Evolutionary conservation across 2,113 vertebrate species (phyloP).

Genomic region (Gymnobelideus leadbeateri): DNA sequence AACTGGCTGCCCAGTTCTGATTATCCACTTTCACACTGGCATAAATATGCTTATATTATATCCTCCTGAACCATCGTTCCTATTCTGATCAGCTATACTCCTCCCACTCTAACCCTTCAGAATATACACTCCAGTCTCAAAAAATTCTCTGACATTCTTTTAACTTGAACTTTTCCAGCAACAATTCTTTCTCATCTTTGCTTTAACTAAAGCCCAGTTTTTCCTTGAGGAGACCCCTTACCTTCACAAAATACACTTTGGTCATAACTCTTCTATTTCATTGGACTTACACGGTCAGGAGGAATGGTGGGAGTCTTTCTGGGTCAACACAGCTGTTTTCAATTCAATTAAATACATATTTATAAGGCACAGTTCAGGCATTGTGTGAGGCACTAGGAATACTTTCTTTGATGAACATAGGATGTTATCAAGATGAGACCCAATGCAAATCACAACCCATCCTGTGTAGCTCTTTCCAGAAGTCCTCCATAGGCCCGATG

Average conservation of each 20-base stretch:
- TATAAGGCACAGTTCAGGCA: not conserved
- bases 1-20: not conserved
- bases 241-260: not conserved
- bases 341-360: not conserved
- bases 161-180: not conserved
- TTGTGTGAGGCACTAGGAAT: not conserved
- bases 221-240: not conserved
- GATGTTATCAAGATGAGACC: not conserved
- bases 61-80: not conserved
- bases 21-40: not conserved
- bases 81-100: not conserved
- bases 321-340: not conserved
- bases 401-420: not conserved
- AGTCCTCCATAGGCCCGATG: not conserved
- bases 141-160: not conserved
- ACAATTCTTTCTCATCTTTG: not conserved
- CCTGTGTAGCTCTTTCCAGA: conserved; percentile 43
- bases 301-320: not conserved
- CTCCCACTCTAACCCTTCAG: not conserved
- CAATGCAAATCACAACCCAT: not conserved
- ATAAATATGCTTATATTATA: not conserved
- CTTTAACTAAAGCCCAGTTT: not conserved
- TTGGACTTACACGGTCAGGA: not conserved
- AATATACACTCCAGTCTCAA: not conserved
- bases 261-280: not conserved